phyloP scores from a whole-genome alignment of 2,797 vertebrate genomes.

The Phyllotis vaccarum region DNA sequence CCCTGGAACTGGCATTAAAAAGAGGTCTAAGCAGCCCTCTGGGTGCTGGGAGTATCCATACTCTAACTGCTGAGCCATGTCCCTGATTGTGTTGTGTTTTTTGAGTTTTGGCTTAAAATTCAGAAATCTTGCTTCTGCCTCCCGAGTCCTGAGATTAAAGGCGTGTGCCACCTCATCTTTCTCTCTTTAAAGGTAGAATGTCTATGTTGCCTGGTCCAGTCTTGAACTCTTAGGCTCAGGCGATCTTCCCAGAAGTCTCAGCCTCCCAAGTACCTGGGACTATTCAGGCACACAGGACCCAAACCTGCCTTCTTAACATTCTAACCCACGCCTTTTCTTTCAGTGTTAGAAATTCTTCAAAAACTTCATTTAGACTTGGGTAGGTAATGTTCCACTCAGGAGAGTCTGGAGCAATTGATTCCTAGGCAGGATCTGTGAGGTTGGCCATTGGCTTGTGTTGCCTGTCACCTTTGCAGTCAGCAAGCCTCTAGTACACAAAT shows the following conservation, averaged over 20 bases:
- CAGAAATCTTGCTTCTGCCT: neutral
- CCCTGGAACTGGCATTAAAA: neutral
- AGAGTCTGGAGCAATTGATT: no score
- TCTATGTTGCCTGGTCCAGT: neutral
- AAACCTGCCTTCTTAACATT: neutral
- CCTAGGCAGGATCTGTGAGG: neutral
- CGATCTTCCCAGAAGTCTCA: neutral
- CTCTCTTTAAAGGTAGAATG: neutral
- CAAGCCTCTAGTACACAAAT: neutral
- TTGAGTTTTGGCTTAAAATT: neutral
- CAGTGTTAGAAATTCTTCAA: conserved; percentile 27
- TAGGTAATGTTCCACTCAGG: neutral
- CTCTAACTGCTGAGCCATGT: neutral
- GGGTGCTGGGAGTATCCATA: neutral
- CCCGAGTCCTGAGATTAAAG: neutral
- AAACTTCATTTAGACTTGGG: neutral
- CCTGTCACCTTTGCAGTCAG: neutral
- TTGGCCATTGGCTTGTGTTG: neutral
- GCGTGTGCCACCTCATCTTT: neutral
- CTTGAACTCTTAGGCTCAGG: neutral
- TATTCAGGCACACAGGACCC: neutral
- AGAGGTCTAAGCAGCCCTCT: neutral
- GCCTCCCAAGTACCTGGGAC: neutral
- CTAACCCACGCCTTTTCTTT: neutral
- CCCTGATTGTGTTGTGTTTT: no score